Evolutionary conservation across 2,888 invertebrate genomes (phyloP).

Genomic region (Melieria crassipennis): DNA sequence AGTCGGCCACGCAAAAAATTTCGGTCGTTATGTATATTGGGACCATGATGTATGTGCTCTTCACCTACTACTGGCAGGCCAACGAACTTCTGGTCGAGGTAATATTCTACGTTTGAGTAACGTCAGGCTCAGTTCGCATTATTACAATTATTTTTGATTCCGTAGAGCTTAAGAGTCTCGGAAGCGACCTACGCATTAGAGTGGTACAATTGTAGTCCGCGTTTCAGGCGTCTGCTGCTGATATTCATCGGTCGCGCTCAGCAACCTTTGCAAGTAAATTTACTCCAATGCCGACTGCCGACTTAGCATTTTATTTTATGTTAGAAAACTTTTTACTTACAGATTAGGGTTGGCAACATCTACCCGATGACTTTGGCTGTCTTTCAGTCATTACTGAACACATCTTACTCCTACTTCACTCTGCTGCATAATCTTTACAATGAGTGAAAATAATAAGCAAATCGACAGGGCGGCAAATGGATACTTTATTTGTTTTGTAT

Average conservation of each 20-base stretch:
- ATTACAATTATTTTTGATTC: constrained; percentile 9
- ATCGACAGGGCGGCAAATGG: no score
- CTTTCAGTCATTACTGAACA: constrained; percentile 61
- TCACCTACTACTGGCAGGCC: constrained; percentile 61
- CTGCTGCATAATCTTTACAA: constrained; percentile 54
- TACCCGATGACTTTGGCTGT: constrained; percentile 56
- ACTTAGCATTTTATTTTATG: not conserved
- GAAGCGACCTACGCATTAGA: constrained; percentile 57
- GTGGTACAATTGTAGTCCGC: constrained; percentile 54
- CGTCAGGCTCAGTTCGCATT: not conserved
- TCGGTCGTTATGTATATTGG: constrained; percentile 56
- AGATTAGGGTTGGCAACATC: constrained; percentile 54
- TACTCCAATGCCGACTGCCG: not conserved
- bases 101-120: constrained; percentile 9
- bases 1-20: constrained; percentile 47
- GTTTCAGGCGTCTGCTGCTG: constrained; percentile 52
- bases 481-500: no score
- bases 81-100: constrained; percentile 60
- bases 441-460: constrained; percentile 27
- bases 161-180: constrained; percentile 54
- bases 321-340: not conserved
- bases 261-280: constrained; percentile 54
- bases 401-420: constrained; percentile 61
- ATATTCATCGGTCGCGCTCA: constrained; percentile 58
- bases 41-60: constrained; percentile 60